These are phyloP conservation scores for Himantopus leucocephalus DNA, from an alignment of 2,113 vertebrate genomes.

Conservation along the genomic window DNA sequence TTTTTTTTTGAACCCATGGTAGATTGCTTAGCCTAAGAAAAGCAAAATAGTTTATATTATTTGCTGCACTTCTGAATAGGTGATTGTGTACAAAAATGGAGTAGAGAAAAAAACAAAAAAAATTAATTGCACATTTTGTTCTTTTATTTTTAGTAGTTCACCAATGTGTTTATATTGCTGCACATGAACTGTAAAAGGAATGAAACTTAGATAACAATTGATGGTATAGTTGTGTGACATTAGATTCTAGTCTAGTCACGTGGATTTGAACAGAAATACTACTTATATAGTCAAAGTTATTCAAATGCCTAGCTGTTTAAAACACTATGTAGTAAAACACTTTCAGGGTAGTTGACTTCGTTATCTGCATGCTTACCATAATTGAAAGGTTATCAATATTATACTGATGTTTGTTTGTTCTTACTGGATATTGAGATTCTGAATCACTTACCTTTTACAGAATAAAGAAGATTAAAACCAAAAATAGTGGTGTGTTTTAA, in stretches of 20 bases:
- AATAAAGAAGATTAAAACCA: neutral
- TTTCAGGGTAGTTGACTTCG: neutral
- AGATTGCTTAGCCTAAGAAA: neutral
- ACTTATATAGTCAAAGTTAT: neutral
- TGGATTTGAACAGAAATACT: neutral
- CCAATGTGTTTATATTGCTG: neutral
- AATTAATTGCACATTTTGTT: neutral
- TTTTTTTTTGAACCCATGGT: neutral
- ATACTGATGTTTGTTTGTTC: neutral
- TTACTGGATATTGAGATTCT: neutral
- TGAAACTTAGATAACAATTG: neutral
- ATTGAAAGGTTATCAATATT: neutral
- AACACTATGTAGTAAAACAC: neutral
- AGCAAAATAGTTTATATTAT: neutral
- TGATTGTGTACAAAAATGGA: neutral
- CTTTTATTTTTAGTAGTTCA: neutral
- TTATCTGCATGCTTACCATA: neutral
- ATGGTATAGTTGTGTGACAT: neutral
- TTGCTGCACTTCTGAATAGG: neutral
- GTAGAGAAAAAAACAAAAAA: neutral
- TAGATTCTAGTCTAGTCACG: neutral
- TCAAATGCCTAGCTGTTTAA: neutral
- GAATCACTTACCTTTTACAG: neutral
- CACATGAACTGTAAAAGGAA: neutral
- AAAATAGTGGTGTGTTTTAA: neutral